Conservation (phyloP, 2,888 invertebrate genomes). For the Artemia sinica region DNA sequence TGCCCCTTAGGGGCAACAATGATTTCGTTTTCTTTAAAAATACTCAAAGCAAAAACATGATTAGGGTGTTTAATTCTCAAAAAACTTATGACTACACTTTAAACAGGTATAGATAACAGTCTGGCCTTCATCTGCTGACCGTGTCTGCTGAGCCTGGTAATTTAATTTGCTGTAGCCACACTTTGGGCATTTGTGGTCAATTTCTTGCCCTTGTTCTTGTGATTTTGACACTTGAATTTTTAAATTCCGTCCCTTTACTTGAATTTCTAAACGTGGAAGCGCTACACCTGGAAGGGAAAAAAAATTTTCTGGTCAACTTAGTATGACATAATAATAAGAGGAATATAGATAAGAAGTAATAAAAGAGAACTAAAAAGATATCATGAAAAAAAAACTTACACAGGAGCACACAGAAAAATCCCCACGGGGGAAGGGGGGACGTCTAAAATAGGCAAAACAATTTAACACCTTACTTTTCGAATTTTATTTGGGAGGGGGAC, state of each 20-base stretch:
- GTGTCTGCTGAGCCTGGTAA: conserved; percentile 78
- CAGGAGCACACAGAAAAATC: no score
- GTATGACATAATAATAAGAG: no score
- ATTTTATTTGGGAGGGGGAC: no score
- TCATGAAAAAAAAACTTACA: no score
- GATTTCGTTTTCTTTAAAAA: no score
- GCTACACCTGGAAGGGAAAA: neutral
- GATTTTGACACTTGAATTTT: conserved; percentile 29
- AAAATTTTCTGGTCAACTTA: neutral
- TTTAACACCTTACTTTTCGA: no score
- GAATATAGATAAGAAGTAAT: no score
- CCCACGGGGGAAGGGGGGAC: no score
- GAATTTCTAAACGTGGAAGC: neutral
- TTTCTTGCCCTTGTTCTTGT: conserved; percentile 54
- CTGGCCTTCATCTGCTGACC: conserved; percentile 98
- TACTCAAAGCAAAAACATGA: no score
- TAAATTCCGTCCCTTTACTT: neutral
- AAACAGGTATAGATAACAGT: conserved; percentile 95
- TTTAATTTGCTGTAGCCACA: conserved; percentile 85
- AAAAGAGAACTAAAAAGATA: no score
- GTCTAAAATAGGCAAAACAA: no score
- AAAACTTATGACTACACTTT: conserved; percentile 41
- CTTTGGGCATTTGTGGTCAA: conserved; percentile 62
- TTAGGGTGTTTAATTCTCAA: neutral
- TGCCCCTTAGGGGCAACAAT: no score